phyloP scores from a whole-genome alignment of 2,113 vertebrate genomes.

The Cephalopterus ornatus region DNA sequence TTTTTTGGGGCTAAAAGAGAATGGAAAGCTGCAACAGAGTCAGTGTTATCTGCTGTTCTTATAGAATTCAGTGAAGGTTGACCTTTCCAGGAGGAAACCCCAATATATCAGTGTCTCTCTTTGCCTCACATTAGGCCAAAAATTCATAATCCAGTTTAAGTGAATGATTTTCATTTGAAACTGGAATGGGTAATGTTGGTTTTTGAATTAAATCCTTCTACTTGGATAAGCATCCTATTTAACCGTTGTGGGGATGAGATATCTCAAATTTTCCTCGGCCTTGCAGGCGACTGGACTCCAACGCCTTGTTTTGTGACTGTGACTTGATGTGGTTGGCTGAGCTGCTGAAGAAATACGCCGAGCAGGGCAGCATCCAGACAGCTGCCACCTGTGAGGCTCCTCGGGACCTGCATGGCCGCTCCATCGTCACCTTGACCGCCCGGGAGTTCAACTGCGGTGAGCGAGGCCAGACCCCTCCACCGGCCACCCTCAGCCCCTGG shows the following conservation, averaged over 20 bases:
- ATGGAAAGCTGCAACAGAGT: neutral
- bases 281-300: conserved; percentile 87
- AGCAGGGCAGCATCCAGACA: conserved; percentile 85
- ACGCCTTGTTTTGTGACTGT: conserved; percentile 85
- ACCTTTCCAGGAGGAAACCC: neutral
- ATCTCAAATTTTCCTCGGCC: neutral
- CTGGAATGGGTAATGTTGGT: neutral
- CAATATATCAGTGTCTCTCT: neutral
- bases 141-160: neutral
- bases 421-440: conserved; percentile 78
- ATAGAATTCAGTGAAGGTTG: neutral
- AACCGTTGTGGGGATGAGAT: neutral
- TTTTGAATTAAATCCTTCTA: neutral
- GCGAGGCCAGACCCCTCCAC: accelerated
- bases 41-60: neutral
- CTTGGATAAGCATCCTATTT: neutral
- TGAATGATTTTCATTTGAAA: neutral
- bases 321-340: conserved; percentile 89
- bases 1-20: neutral
- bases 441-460: conserved; percentile 87
- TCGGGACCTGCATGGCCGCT: conserved; percentile 81
- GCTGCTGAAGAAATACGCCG: conserved; percentile 80
- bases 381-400: conserved; percentile 87
- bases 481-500: accelerated
- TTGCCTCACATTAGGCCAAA: neutral